phyloP scores from a whole-genome alignment of 1,140 invertebrate genomes.

The Drosophila asahinai region DNA sequence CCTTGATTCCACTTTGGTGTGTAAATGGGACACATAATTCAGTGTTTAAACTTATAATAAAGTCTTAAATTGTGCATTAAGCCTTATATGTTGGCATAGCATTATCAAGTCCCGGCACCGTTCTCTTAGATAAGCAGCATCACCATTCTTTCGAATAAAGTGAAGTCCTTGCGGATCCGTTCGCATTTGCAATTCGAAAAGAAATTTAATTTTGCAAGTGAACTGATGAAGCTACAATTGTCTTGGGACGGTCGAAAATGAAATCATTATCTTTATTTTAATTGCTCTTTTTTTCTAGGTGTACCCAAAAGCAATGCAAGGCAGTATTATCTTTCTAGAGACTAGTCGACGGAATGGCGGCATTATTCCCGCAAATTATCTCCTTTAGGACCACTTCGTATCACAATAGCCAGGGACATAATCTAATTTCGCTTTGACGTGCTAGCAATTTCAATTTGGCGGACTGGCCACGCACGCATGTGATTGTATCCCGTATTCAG shows the following conservation, averaged over 20 bases:
- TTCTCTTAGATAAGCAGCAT: too few relatives aligned
- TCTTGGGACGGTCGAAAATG: not conserved
- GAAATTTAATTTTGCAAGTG: too few relatives aligned
- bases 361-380: constrained; percentile 33
- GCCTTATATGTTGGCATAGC: too few relatives aligned
- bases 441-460: constrained; percentile 55
- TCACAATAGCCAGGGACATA: constrained; percentile 31
- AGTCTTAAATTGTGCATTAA: too few relatives aligned
- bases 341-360: not conserved
- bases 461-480: constrained; percentile 21
- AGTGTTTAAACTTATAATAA: too few relatives aligned
- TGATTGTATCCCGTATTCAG: not conserved
- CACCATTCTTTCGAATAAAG: too few relatives aligned
- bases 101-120: too few relatives aligned
- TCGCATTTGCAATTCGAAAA: too few relatives aligned
- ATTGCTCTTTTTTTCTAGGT: not conserved
- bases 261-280: not conserved
- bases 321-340: not conserved
- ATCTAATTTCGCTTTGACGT: constrained; percentile 58
- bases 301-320: not conserved
- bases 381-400: constrained; percentile 6
- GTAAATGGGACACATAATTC: too few relatives aligned
- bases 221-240: too few relatives aligned
- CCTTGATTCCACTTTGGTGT: too few relatives aligned
- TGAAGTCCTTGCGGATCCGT: too few relatives aligned